Evolutionary conservation across 2,113 vertebrate genomes (phyloP).

Genomic region (Eublepharis macularius): DNA sequence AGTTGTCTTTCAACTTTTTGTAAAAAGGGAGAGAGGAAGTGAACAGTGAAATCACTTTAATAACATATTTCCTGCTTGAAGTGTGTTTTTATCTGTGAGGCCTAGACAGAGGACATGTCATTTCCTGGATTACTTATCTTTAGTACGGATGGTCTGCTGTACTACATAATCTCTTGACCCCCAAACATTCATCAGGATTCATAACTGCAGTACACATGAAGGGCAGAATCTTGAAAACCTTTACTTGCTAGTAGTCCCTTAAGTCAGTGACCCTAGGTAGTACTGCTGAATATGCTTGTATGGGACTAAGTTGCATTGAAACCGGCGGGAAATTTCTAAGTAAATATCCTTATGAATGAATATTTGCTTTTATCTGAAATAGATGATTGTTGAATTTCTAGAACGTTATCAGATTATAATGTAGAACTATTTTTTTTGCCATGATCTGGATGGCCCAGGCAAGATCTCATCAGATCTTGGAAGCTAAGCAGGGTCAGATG

Average conservation of each 20-base stretch:
- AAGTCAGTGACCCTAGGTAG: background rate
- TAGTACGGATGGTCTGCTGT: constrained; percentile 1
- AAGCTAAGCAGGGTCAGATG: too few relatives aligned
- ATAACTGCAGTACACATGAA: background rate
- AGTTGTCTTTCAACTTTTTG: constrained; percentile 52
- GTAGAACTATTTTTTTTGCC: background rate
- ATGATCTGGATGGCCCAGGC: too few relatives aligned
- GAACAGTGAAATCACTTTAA: constrained; percentile 76
- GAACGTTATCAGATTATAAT: background rate
- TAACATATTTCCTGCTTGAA: constrained; percentile 76
- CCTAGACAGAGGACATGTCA: constrained; percentile 74
- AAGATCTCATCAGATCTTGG: too few relatives aligned
- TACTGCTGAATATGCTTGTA: background rate
- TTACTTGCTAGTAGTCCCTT: background rate
- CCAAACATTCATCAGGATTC: background rate
- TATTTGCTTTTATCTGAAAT: background rate
- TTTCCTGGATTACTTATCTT: constrained; percentile 80
- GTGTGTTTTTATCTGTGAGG: constrained; percentile 75
- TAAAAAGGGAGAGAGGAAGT: constrained; percentile 76
- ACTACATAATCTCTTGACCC: constrained; percentile 24
- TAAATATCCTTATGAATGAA: background rate
- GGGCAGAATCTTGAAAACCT: background rate
- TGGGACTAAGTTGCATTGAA: background rate
- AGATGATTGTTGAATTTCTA: background rate
- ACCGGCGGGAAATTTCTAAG: background rate